Conservation (phyloP, 2,888 invertebrate genomes). For the Tipula confusa region DNA sequence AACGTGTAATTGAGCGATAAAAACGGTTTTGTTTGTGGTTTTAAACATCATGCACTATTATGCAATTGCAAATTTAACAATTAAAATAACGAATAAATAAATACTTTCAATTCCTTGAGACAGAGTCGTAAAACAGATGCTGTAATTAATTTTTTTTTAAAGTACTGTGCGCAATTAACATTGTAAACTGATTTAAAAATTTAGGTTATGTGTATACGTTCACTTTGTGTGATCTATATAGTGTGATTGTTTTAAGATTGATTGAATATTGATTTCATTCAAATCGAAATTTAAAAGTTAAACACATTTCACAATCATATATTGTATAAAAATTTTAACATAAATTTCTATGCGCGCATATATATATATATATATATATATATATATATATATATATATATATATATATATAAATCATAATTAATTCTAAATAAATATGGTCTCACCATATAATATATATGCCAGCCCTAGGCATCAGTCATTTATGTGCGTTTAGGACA, state of each 20-base stretch:
- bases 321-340: too few species aligned
- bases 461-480: too few species aligned
- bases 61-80: too few species aligned
- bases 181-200: not conserved
- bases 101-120: constrained; percentile 6
- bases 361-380: too few species aligned
- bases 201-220: constrained; percentile 13
- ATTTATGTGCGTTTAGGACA: not conserved
- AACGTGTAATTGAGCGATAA: not conserved
- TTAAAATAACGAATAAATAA: not conserved
- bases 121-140: not conserved
- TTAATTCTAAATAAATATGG: not conserved
- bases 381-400: too few species aligned
- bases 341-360: too few species aligned
- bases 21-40: not conserved
- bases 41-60: too few species aligned
- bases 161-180: not conserved
- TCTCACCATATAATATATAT: not conserved
- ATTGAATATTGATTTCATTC: not conserved
- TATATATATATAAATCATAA: not conserved
- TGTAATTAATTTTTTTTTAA: not conserved
- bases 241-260: not conserved
- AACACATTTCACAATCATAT: not conserved
- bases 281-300: not conserved
- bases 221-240: not conserved